These are phyloP conservation scores for Platycheirus rosarum DNA, from an alignment of 2,888 invertebrate species.

Conservation along the genomic window DNA sequence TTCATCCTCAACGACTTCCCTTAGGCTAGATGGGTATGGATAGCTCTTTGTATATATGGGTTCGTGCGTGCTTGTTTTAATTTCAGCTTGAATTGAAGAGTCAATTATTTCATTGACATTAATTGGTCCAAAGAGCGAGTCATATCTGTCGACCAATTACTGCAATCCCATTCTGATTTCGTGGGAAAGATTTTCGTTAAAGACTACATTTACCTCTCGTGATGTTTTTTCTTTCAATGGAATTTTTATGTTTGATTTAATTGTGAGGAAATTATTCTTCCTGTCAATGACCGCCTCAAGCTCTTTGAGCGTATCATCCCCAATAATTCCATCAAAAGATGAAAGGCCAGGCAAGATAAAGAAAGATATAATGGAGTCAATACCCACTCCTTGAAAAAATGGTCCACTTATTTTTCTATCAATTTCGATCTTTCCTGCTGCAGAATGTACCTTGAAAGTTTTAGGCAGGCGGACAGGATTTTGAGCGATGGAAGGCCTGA, in stretches of 20 bases:
- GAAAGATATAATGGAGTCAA: neutral
- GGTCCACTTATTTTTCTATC: no score
- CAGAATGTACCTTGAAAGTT: slow-evolving; percentile 1
- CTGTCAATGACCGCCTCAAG: neutral
- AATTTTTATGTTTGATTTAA: slow-evolving; percentile 36
- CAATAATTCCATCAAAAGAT: slow-evolving; percentile 4
- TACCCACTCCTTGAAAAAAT: neutral
- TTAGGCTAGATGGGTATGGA: slow-evolving; percentile 79
- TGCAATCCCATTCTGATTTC: neutral
- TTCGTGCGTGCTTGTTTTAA: slow-evolving; percentile 45
- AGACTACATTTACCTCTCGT: no score
- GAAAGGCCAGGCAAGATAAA: neutral
- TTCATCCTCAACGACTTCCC: no score
- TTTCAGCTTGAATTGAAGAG: slow-evolving; percentile 34
- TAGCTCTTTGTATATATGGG: slow-evolving; percentile 78
- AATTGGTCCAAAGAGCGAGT: slow-evolving; percentile 25
- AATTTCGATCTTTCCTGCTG: slow-evolving; percentile 7
- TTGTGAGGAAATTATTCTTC: slow-evolving; percentile 3
- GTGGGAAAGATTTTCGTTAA: no score
- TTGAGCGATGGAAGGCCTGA: neutral
- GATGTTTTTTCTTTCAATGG: slow-evolving; percentile 28
- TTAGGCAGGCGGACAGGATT: no score
- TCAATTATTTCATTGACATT: slow-evolving; percentile 10
- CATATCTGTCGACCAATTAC: neutral
- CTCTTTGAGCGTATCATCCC: neutral